Evolutionary conservation across 2,888 invertebrate species (phyloP), one percentile per base, ranked within the genome.

Genomic region (Aspidiotus destructor): DNA sequence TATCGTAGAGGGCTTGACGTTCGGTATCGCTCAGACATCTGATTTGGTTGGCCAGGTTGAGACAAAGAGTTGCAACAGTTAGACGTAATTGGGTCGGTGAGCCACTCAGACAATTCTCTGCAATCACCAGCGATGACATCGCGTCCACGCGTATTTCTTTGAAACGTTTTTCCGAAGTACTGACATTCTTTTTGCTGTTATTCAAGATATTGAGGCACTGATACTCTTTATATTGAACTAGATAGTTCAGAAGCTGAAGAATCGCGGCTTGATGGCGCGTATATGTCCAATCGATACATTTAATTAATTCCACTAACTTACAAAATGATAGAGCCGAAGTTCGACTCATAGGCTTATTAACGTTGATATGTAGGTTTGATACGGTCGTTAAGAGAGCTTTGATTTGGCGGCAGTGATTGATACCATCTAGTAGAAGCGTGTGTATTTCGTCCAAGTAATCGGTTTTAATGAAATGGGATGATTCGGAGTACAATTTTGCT

Each of bases 251-350:
- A 11, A 88, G 85, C 74, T 86, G 86, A 17, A 86, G 83, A 64
- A 94, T 83, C 72, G 85, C 81, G 71, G 86, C 81, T 61, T 85
- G 82, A 75, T 90, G 84, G 53, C 85, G 80, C 68, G 84, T 82
- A 73, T 89, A 87, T 13, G 83, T 84, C 72, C 84, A 82, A 75
- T 87, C 85, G 72, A 94, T 81, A 42, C 86, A 83, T 79, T 92
- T 91, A 52, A 93, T 78, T 71, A 90, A 81, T 77, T 94, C 92
- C 68, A 92, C 82, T 40, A 93, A 81, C 74, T 87, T 85, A 15
- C 69, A 69, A 15, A 69, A 69, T 16, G 69, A 69, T 8, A 69
- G 9, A 10, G 62, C 62, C 53, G 86, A 84, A 48, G 84, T 84
- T 76, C 89, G 89, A 0, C 86, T 84, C 80, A 96, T 85, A 6